Evolutionary conservation across 92 coral and sea anemone genomes (phyloP), one percentile per base, ranked within the genome.

Genomic region (Muricea muricata): DNA sequence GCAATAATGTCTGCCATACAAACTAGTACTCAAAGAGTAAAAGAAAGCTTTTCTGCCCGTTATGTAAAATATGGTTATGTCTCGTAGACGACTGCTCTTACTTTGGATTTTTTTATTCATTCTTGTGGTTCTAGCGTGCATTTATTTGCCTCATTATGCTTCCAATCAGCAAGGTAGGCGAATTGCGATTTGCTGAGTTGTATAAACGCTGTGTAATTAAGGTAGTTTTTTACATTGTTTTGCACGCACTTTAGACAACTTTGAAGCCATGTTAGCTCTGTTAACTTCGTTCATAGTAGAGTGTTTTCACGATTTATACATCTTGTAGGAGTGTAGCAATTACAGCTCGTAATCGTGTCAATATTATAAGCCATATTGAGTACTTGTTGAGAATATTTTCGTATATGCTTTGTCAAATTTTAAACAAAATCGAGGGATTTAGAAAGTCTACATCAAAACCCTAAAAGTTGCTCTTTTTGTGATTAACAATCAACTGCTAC

Each of bases 81-180:
- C 83, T 56, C 83, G 83, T 39, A 78, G 34, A 40, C 33, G 71
- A 45, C 1, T 58, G 4, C 17, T 78, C 11, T 21, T 78, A 11
- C 2, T 78, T 3, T 78, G 83, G 83, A 3, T 23, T 17, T 1
- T 57, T 17, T 10, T 34, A 24, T 78, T 78, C 26, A 35, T 71
- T 14, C 0, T 58, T 42, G 70, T 55, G 28, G 48, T 78, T n/a
- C 35, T 78, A 35, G 47, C 52, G 13, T 78, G 65, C 23, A 56
- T 55, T 24, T 56, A 78, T 39, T 39, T 78, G 70, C 83, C 83
- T 5, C 58, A 78, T 23, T 7, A 37, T 56, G 52, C 33, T 7
- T n/a, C 25, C 31, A 57, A 33, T 56, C 10, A 70, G 4, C 26
- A 34, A 78, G 65, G 83, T 78, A 78, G 41, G 83, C 45, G 33